Percentiles rank a stretch among this genome's conserved stretches.
phyloP scores from a whole-genome alignment of 2,888 invertebrate genomes.

The Polyommatus icarus region DNA sequence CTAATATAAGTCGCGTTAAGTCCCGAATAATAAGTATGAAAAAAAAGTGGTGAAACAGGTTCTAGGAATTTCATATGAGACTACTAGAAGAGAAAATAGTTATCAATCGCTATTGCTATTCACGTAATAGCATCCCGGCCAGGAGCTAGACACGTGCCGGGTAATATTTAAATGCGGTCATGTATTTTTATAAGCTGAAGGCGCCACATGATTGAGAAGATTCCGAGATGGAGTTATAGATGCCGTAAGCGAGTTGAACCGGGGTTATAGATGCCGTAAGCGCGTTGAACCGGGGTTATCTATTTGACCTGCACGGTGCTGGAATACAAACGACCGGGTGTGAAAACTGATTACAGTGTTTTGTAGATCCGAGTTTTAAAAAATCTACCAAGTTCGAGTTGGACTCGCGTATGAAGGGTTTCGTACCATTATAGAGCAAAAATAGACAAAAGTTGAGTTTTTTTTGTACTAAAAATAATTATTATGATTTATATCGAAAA shows the following conservation, averaged over 20 bases:
- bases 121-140: neutral
- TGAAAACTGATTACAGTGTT: slow-evolving; percentile 8
- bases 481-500: no score
- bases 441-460: no score
- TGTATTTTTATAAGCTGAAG: slow-evolving; percentile 28
- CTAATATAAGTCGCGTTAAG: no score
- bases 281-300: slow-evolving; percentile 15
- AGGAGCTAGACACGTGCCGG: slow-evolving; percentile 7
- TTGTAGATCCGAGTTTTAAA: no score
- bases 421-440: no score
- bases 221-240: slow-evolving; percentile 14
- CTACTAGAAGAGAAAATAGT: no score
- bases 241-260: slow-evolving; percentile 9
- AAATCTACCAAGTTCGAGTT: no score
- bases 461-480: no score
- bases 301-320: neutral
- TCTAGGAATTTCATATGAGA: no score
- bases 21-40: no score
- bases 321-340: slow-evolving; percentile 10
- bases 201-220: slow-evolving; percentile 26
- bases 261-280: slow-evolving; percentile 8
- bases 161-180: slow-evolving; percentile 23
- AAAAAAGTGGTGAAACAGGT: no score
- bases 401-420: no score
- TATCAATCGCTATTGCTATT: neutral